A percentile compares a stretch with the other conserved stretches of the same genome.
Evolutionary conservation across 2,797 vertebrate genomes (phyloP).

Genomic region (Poeciliopsis infans): DNA sequence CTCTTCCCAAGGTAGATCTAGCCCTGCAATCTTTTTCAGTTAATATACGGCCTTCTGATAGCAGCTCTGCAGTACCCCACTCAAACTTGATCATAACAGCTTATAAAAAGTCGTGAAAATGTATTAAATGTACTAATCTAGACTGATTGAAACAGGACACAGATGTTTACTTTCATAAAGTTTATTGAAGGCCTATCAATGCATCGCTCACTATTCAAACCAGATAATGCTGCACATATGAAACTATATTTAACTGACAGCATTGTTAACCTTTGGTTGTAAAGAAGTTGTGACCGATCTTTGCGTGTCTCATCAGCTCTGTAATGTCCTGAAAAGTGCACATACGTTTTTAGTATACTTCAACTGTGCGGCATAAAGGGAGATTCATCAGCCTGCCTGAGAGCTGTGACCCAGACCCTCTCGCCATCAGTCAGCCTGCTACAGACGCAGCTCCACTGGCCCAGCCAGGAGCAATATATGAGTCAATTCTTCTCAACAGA

Average conservation of each 20-base stretch:
- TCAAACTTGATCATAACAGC: background rate
- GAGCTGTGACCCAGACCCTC: constrained; percentile 60
- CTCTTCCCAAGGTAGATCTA: no score
- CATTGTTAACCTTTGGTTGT: background rate
- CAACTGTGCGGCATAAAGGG: constrained; percentile 43
- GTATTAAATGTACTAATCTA: background rate
- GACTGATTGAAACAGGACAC: background rate
- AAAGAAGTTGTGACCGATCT: constrained; percentile 6
- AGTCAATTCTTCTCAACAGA: constrained; percentile 57
- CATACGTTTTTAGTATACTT: constrained; percentile 45
- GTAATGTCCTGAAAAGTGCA: constrained; percentile 32
- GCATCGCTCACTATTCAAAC: background rate
- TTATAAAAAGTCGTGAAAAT: background rate
- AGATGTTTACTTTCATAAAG: background rate
- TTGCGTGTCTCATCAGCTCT: constrained; percentile 15
- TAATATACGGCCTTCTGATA: background rate
- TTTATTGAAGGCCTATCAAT: background rate
- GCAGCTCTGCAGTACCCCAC: background rate
- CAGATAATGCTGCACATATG: background rate
- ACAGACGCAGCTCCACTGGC: constrained; percentile 41
- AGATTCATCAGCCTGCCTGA: constrained; percentile 63
- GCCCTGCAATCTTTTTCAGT: background rate
- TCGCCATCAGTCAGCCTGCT: constrained; percentile 66
- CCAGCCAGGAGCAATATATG: constrained; percentile 55
- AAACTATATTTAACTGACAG: constrained; percentile 1